Base-by-base conservation (phyloP, 2,888 invertebrate genomes). In the Stenurella melanura region DNA sequence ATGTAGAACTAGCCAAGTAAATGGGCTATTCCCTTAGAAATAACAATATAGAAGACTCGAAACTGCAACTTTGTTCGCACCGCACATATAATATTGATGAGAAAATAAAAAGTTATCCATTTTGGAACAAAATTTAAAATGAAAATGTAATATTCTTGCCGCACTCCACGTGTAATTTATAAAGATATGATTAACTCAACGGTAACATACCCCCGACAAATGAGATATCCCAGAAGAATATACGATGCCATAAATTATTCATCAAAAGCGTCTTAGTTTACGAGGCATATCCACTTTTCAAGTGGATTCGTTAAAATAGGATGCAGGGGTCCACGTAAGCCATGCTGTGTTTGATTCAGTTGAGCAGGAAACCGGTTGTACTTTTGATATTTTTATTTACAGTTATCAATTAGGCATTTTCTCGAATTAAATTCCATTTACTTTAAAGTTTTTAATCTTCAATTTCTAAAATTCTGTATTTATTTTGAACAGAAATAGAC, bases 211-310 rank as follows among this genome's bases (percentile, higher is more conserved):
- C 42, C 18, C 64, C 64, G 70, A 70, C 70, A 70, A 70, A 70
- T 70, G 70, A 70, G 70, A 70, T 60, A 70, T 70, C 70, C 70
- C 70, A 19, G 34, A 70, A 70, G 70, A 70, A 70, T 70, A 70
- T 70, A 60, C 70, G 34, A 38, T 42, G 60, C 17, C 70, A 70
- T 70, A 70, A 70, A 70, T 70, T 70, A 70, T 70, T 70, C 70
- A 70, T 70, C 70, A 70, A 70, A 60, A 70, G 70, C 70, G 15
- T 70, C 70, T 70, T 60, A 60, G 42, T 70, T 70, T 70, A 70
- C 42, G 42, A 56, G 70, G 60, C 42, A 21, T 18, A 56, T 56
- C 60, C 60, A 60, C 34, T 34, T 57, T 69, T 69, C 57, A 58
- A 69, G 69, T 58, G 57, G 69, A 68, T 57, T 69, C 69, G 26